Base-by-base conservation (phyloP, 2,113 vertebrate genomes). In the Myiopsitta monachus region DNA sequence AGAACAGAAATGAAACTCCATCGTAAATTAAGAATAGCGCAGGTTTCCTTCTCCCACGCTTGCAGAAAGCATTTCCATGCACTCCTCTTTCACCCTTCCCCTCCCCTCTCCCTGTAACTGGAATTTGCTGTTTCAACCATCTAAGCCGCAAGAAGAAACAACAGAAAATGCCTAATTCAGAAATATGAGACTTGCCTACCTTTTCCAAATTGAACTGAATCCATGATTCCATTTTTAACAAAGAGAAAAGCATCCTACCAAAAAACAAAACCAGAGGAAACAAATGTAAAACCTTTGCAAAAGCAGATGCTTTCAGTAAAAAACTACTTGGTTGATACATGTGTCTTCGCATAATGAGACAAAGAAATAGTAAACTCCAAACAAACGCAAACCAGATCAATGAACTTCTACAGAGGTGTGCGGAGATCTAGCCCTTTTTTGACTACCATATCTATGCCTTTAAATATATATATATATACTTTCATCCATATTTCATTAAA, bases 191-290 rank as follows among this genome's bases (percentile, higher is more conserved):
- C 30, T 92, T 57, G 95, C 97, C n/a, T 97, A 99, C 99, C 99
- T 98, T 99, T 98, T 97, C 98, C 98, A 97, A 98, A 98, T 10
- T 99, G 98, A 94, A 99, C 85, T 6, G 98, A 95, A 97, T 98
- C 97, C 70, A 95, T 82, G 74, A 98, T 96, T 94, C 98, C 98
- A 62, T 91, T 98, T 98, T 98, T 99, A 94, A 98, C 51, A 92
- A 98, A 98, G 52, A 97, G 27, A 95, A 97, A 98, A 77, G 94
- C 95, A 84, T 91, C 92, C 99, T 99, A 97, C 30, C 30, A 92
- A 28, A 93, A 70, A 38, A 18, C 8, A 63, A 7, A 7, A 41
- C n/a, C 61, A 23, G 4, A 54, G 57, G 33, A 82, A 83, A 79
- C 10, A 63, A 57, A 67, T 11, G 11, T 49, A 67, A 67, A 61